Conservation (phyloP, 2,888 invertebrate species). For the Cyclophora albipunctata region DNA sequence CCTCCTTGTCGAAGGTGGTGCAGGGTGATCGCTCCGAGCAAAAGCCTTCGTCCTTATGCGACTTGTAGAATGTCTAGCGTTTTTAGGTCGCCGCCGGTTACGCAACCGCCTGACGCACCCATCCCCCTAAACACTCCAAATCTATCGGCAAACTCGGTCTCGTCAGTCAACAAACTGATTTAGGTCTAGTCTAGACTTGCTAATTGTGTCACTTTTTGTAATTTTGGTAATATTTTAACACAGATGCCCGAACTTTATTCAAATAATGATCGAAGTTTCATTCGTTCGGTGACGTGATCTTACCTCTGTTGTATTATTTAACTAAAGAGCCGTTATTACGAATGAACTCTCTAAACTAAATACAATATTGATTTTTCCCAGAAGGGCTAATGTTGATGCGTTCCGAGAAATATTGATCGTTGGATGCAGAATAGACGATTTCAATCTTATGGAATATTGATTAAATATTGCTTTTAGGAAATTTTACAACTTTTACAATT, state of each 20-base stretch:
- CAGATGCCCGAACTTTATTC: neutral
- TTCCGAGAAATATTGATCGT: conserved; percentile 27
- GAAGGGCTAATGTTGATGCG: conserved; percentile 19
- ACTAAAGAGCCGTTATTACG: conserved; percentile 5
- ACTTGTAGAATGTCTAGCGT: conserved; percentile 42
- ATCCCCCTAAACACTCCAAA: conserved; percentile 26
- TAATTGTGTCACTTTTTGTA: conserved; percentile 33
- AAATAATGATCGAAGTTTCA: neutral
- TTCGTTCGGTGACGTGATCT: neutral
- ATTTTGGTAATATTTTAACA: conserved; percentile 4
- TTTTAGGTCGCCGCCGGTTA: conserved; percentile 44
- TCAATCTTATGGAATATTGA: too few species aligned
- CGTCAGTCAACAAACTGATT: conserved; percentile 45
- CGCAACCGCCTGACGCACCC: conserved; percentile 33
- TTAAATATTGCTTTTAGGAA: too few species aligned
- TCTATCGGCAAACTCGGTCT: conserved; percentile 26
- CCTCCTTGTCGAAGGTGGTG: conserved; percentile 47
- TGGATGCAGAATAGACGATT: conserved; percentile 5
- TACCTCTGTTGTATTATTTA: conserved; percentile 8
- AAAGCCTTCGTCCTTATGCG: conserved; percentile 50
- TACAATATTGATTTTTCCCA: conserved; percentile 28
- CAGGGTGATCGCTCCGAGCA: conserved; percentile 53
- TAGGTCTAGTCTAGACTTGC: conserved; percentile 56
- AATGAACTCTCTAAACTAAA: conserved; percentile 8
- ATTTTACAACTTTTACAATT: too few species aligned